phyloP scores from a whole-genome alignment of 2,888 invertebrate species.

The Erannis defoliaria region DNA sequence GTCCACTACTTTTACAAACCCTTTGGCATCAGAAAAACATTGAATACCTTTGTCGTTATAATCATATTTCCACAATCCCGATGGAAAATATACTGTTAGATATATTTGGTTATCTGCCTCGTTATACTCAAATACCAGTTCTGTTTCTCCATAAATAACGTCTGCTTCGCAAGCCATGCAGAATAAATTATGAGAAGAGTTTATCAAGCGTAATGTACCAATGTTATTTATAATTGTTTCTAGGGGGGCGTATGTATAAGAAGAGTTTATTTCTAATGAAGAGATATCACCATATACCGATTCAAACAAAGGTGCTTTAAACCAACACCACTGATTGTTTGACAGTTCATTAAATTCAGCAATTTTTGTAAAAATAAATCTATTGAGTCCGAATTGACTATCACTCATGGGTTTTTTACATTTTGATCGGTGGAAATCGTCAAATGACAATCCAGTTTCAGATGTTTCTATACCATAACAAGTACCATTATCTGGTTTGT shows the following conservation, averaged over 20 bases:
- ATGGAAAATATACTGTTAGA: conserved; percentile 85
- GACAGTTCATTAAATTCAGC: conserved; percentile 58
- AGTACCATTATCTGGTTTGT: conserved; percentile 65
- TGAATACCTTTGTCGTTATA: conserved; percentile 79
- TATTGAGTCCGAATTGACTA: conserved; percentile 53
- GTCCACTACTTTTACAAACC: conserved; percentile 77
- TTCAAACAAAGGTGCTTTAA: conserved; percentile 45
- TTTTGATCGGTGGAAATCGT: conserved; percentile 59
- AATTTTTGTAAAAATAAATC: conserved; percentile 71
- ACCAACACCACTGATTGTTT: conserved; percentile 72
- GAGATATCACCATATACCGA: conserved; percentile 26
- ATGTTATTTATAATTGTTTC: conserved; percentile 67
- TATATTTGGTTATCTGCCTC: conserved; percentile 64
- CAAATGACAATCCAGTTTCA: conserved; percentile 56
- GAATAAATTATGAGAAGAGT: conserved; percentile 52
- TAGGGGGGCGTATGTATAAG: conserved; percentile 22
- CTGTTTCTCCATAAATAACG: conserved; percentile 63
- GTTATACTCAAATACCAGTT: conserved; percentile 70
- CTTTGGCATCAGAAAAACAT: conserved; percentile 88
- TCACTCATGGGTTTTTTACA: conserved; percentile 67
- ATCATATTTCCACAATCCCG: conserved; percentile 82
- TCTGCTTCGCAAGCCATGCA: conserved; percentile 78
- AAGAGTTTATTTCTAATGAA: conserved; percentile 1
- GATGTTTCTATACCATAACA: conserved; percentile 74
- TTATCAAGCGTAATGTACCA: conserved; percentile 61